A percentile compares a stretch with the other conserved stretches of the same genome.
Evolutionary conservation across 1,140 invertebrate species (phyloP).

Genomic region (Yoshiicerus persimilis): DNA sequence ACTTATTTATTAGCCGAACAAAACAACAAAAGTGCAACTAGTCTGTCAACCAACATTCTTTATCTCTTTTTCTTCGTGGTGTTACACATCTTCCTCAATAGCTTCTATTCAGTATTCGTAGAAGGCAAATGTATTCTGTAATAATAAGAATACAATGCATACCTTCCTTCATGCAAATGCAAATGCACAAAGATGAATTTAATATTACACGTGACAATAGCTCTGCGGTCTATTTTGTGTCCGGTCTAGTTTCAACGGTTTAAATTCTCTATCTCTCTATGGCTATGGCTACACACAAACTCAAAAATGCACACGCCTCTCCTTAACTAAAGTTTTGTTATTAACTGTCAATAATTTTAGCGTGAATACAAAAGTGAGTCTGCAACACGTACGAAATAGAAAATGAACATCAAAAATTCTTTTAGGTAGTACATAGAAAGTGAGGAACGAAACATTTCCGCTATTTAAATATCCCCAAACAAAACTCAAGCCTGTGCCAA

Average conservation of each 20-base stretch:
- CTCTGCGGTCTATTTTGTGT: neutral
- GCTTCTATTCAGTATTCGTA: too few relatives aligned
- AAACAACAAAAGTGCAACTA: neutral
- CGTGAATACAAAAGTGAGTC: neutral
- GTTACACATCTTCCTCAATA: neutral
- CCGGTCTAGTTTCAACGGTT: neutral
- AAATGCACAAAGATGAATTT: too few relatives aligned
- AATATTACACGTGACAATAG: neutral
- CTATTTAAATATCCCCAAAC: neutral
- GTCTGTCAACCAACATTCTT: neutral
- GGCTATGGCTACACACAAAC: too few relatives aligned
- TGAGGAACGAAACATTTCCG: neutral
- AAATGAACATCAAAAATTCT: neutral
- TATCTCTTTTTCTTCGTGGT: neutral
- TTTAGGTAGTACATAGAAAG: neutral
- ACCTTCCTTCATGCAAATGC: too few relatives aligned
- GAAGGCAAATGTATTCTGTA: too few relatives aligned
- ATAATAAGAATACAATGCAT: too few relatives aligned
- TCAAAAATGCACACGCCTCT: too few relatives aligned
- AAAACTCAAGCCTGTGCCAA: too few relatives aligned
- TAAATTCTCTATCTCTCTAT: neutral
- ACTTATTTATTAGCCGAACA: neutral
- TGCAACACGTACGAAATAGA: neutral
- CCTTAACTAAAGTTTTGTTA: neutral
- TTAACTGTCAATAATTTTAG: neutral